Evolutionary conservation across 2,113 vertebrate genomes (phyloP), one percentile per base, ranked within the genome.

Genomic region (Cacatua alba): DNA sequence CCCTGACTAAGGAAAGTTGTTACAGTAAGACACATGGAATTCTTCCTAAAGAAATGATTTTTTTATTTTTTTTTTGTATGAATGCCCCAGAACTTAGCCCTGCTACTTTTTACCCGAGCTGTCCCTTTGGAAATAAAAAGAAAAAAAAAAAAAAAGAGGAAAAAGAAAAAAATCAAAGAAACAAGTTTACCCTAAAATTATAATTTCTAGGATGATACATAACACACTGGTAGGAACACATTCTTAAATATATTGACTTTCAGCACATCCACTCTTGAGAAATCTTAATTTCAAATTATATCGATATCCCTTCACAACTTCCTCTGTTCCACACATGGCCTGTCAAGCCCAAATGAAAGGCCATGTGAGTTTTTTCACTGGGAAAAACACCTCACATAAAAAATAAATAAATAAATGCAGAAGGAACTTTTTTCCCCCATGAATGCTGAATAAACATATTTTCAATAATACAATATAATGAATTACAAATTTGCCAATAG

Each of bases 391-490:
- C 35, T 87, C 17, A 37, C 19, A 82, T 21, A 41, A 95, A 94
- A 31, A 87, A 68, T 85, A 21, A 69, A 78, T 31, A n/a, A n/a
- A n/a, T 59, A n/a, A 59, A 59, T 23, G 13, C 8, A 13, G 20
- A 59, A 59, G 8, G 33, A 23, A 44, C 41, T 59, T 78, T 65
- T 71, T 57, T 85, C 72, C 20, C 16, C 37, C 31, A 37, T 24
- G 10, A 60, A 52, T 94, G 85, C 59, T 97, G 91, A 97, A 92
- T 92, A 94, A 97, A 96, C 41, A 95, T 33, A 20, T 96, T 92
- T 94, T 92, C 37, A 35, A 37, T 92, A 84, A 96, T 92, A 48
- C 41, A 90, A 79, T 26, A 23, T 81, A 94, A 77, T 37, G 15
- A 94, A 95, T 74, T 79, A 28, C 44, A 95, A 89, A 82, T 70